Evolutionary conservation across 92 coral and sea anemone species (phyloP), one percentile per base, ranked within the genome.

Genomic region (Actinernus sp.): DNA sequence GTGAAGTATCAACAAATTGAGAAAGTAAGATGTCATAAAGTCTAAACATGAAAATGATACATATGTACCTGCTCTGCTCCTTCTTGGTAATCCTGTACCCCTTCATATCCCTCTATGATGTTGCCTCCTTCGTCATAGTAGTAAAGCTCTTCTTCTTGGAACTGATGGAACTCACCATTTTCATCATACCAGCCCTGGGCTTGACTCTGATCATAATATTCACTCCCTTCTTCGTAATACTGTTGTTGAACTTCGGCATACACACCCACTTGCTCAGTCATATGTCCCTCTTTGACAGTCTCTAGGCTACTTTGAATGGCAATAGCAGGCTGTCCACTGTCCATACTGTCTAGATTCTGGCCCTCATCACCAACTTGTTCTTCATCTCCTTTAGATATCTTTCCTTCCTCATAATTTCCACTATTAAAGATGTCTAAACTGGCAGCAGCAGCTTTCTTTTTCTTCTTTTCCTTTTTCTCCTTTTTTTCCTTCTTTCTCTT

Each of bases 151-250:
- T 40, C 77, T 46, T 70, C 78, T 30, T 70, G 44, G 27, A 43
- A 55, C 0, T 46, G 34, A 22, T 70, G 78, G 58, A 24, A 70
- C 30, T 25, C 51, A 16, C 66, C 78, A 46, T 52, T 53, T 36
- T 70, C 78, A 54, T 70, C 78, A 29, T 70, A 70, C 78, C 78
- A 70, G 6, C 78, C 78, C 33, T 66, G 74, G 20, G 49, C 74
- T 70, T 60, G 49, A 25, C 28, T 19, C 20, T 68, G 62, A 36
- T 18, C 40, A 57, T 70, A 64, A 27, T 48, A 27, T 31, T 36
- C 63, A 6, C n/a, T 31, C 9, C 38, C 26, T 11, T 60, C 59
- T 31, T 39, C 51, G 21, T 25, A 48, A 46, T 52, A 33, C 41
- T 61, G 57, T 46, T 40, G 44, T 11, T 48, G 24, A 11, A 14